Evolutionary conservation across 2,113 vertebrate species (phyloP), one percentile per base, ranked within the genome.

Genomic region (Larimichthys polyactis): DNA sequence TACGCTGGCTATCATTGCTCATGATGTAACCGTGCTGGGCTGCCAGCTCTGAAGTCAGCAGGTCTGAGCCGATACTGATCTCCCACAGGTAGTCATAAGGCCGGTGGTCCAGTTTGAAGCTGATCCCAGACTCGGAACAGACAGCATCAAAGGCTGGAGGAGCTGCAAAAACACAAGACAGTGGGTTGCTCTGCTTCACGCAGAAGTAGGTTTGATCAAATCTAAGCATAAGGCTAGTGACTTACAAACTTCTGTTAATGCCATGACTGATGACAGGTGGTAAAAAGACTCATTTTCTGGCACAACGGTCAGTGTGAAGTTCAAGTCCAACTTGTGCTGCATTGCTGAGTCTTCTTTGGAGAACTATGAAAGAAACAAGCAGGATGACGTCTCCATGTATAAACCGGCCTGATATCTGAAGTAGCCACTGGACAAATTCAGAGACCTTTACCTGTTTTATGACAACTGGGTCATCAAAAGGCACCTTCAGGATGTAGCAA

Each of bases 41-140:
- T 4, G 87, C 94, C 85, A 95, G 84, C 55, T 90, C 84, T 16
- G 83, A 14, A 0, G 93, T 94, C 22, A 95, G 83, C 5, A 3
- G 63, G 0, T 90, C 75, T 0, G 24, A 67, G 1, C 86, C 57
- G 32, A 36, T 36, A 36, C 32, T 1, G 6, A 36, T 36, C 6
- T 36, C 32, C 32, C 32, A 36, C 32, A 36, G 32, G 32, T 36
- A 36, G 32, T 36, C 32, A 36, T 36, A 36, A 36, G 32, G 32
- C 32, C 32, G 57, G 19, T 79, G 74, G 40, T 87, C 36, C 27
- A 79, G 69, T 27, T 17, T 85, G 75, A 94, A 94, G 71, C 32
- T 29, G 55, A 95, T 88, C 62, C 93, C 90, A 2, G 84, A 77
- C 19, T 91, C 78, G 0, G 59, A 78, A 59, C 94, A 95, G 58